phyloP scores from a whole-genome alignment of 2,888 invertebrate species.

The Drosophila falleni region DNA sequence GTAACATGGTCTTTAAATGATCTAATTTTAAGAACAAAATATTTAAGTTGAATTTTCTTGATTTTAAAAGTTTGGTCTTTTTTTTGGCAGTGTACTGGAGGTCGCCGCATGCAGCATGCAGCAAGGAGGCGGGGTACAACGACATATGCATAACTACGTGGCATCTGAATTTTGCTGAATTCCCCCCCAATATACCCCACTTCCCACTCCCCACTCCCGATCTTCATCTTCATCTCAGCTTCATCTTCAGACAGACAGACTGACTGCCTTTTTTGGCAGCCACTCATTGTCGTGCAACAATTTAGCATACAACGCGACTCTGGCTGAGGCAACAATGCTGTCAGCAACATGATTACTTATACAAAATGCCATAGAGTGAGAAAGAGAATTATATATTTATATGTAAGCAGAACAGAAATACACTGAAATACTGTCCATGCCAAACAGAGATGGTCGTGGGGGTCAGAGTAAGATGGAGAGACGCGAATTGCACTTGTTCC shows the following conservation, averaged over 20 bases:
- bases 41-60: no score
- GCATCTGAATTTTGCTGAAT: constrained; percentile 66
- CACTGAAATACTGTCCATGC: constrained; percentile 8
- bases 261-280: constrained; percentile 55
- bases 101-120: neutral
- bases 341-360: constrained; percentile 62
- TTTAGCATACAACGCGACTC: constrained; percentile 58
- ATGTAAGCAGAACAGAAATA: neutral
- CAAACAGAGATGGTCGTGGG: neutral
- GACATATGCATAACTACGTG: constrained; percentile 79
- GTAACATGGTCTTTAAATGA: no score
- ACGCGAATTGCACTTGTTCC: constrained; percentile 47
- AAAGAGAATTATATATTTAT: constrained; percentile 5
- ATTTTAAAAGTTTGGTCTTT: no score
- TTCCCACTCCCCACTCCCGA: no score
- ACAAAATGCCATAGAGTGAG: constrained; percentile 35
- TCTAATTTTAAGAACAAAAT: no score
- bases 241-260: constrained; percentile 9
- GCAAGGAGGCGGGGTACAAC: constrained; percentile 13
- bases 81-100: neutral
- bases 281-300: constrained; percentile 63
- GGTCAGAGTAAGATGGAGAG: neutral
- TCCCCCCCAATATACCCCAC: neutral
- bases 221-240: neutral
- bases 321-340: constrained; percentile 60